Base-by-base conservation (phyloP, 2,888 invertebrate genomes). In the Malacosoma neustria region DNA sequence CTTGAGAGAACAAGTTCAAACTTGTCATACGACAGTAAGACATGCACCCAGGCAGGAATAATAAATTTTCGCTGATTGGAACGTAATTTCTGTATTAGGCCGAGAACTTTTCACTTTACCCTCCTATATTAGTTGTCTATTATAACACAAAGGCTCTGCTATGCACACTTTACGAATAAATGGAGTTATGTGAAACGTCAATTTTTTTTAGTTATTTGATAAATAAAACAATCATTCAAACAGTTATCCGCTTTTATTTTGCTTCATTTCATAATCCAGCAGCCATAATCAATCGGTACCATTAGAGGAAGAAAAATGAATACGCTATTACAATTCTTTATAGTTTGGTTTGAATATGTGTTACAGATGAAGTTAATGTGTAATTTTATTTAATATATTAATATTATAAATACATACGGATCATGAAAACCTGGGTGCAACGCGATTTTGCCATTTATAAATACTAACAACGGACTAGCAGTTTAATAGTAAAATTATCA, bases 241-340 rank as follows among this genome's bases (percentile, higher is more conserved):
- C 85, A 85, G 85, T 81, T 81, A 85, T 84, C 80, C 82, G 80
- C 76, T 82, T 85, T 85, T 85, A 85, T 76, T 85, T 74, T 75
- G 76, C 79, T 61, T 68, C 72, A 72, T 67, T 66, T 80, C 76
- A 57, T 73, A 72, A 74, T 67, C 82, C 84, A 81, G 82, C 85
- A 80, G 85, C 85, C 84, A 84, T 84, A 77, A 66, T 81, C 82
- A 72, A 72, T 79, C 84, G 75, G 81, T 80, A 84, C 82, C 82
- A 74, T 82, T 81, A 80, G 71, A 82, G 80, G 81, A 84, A 85
- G 84, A 80, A 75, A 77, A 81, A 82, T 79, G 66, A 79, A 82
- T 82, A 76, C 67, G 63, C 81, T 85, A 82, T 82, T 80, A 81
- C 72, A 80, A 80, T 82, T 61, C 76, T 72, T 80, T 85, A 82